Evolutionary conservation across 2,797 vertebrate genomes (phyloP).

Genomic region (Melanotaenia boesemani): DNA sequence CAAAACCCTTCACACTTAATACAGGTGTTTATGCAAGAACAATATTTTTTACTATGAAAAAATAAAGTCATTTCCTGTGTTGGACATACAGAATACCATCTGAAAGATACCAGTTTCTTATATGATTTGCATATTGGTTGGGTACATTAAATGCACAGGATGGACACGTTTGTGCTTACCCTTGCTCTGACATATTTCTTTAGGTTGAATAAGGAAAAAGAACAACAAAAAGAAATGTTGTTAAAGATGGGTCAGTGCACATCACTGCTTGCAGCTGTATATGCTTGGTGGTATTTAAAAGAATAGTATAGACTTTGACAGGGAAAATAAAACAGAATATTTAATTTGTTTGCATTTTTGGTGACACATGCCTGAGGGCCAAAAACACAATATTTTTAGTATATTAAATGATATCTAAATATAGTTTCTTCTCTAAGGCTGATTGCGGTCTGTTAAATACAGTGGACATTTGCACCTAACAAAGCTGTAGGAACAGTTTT

Average conservation of each 20-base stretch:
- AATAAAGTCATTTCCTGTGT: not conserved
- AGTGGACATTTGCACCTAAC: too few relatives aligned
- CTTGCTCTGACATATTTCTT: slow-evolving; percentile 93
- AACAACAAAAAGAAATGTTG: slow-evolving; percentile 50
- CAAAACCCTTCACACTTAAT: slow-evolving; percentile 43
- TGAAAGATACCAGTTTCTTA: slow-evolving; percentile 14
- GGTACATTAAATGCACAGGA: slow-evolving; percentile 48
- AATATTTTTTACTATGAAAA: slow-evolving; percentile 3
- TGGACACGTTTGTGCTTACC: slow-evolving; percentile 82
- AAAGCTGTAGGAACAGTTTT: too few relatives aligned
- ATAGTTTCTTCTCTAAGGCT: too few relatives aligned
- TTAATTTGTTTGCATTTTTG: slow-evolving; percentile 28
- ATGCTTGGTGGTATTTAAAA: slow-evolving; percentile 23
- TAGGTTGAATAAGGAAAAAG: slow-evolving; percentile 71
- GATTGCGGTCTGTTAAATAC: too few relatives aligned
- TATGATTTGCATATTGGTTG: slow-evolving; percentile 21
- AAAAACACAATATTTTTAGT: too few relatives aligned
- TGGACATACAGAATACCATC: not conserved
- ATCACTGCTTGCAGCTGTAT: slow-evolving; percentile 21
- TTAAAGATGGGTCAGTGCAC: slow-evolving; percentile 21
- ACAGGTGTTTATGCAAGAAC: slow-evolving; percentile 20
- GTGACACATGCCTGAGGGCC: slow-evolving; percentile 26
- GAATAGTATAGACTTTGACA: slow-evolving; percentile 21
- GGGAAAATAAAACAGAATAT: slow-evolving; percentile 36
- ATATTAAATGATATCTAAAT: not conserved